Percentiles rank a stretch among this genome's conserved stretches.
Conservation (phyloP, 64 coral and sea anemone genomes). For the Stylophora pistillata region DNA sequence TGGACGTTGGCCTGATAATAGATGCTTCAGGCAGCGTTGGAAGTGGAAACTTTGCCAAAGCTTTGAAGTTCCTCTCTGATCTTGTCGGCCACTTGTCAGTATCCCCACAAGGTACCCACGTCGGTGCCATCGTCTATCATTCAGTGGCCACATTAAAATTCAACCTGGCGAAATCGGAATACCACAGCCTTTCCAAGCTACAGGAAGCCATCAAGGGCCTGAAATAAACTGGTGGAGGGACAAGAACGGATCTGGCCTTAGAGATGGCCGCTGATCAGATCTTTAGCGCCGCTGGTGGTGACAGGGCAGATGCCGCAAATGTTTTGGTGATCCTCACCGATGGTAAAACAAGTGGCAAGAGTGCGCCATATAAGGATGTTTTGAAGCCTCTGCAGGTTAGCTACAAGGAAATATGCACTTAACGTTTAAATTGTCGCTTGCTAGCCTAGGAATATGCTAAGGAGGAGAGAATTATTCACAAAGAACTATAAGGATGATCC, state of each 20-base stretch:
- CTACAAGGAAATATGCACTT: not conserved
- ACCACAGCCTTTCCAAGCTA: constrained; percentile 15
- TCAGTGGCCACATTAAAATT: constrained; percentile 3
- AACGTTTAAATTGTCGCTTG: not conserved
- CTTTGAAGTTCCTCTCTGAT: constrained; percentile 39
- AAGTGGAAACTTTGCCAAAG: constrained; percentile 36
- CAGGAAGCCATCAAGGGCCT: constrained; percentile 29
- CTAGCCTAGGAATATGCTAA: not conserved
- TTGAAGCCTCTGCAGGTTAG: constrained; percentile 40
- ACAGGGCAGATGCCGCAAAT: not conserved
- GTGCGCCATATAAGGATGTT: constrained; percentile 37
- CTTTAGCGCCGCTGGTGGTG: constrained; percentile 12
- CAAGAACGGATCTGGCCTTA: constrained; percentile 46
- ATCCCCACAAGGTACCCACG: constrained; percentile 67
- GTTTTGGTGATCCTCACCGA: constrained; percentile 27
- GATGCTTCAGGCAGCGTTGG: constrained; percentile 63
- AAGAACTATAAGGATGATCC: too few species aligned
- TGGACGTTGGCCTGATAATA: constrained; percentile 68
- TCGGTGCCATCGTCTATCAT: constrained; percentile 45
- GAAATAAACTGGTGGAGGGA: constrained; percentile 12
- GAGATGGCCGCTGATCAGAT: constrained; percentile 13
- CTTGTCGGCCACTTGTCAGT: constrained; percentile 59
- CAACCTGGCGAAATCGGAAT: constrained; percentile 27
- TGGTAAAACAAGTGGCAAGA: constrained; percentile 6
- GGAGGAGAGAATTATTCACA: too few species aligned